Conservation (phyloP, 1,140 invertebrate genomes). For the Rhagoletis zephyria region DNA sequence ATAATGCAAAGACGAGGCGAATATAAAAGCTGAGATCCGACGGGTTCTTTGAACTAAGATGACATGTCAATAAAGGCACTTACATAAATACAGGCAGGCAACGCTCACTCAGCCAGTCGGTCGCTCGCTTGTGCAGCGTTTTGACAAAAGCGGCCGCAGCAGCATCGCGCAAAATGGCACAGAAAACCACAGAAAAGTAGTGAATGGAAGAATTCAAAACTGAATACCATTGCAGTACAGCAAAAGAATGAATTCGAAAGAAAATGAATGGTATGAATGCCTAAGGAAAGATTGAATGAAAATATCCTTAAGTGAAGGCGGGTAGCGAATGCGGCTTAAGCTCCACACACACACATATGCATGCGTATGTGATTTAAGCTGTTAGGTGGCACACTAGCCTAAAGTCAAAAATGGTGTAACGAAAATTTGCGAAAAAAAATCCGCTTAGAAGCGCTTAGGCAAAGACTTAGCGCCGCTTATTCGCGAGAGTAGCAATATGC, state of each 20-base stretch:
- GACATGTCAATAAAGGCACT: constrained; percentile 52
- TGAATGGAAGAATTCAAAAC: not conserved
- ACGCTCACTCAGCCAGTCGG: not conserved
- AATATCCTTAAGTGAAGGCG: not conserved
- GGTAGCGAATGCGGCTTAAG: not conserved
- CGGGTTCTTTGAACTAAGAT: constrained; percentile 53
- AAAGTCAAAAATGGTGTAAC: not conserved
- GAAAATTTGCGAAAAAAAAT: not conserved
- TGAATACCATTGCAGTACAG: not conserved
- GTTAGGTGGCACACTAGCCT: not conserved
- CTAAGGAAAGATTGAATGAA: not conserved
- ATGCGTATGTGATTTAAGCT: not conserved
- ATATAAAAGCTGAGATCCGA: constrained; percentile 3
- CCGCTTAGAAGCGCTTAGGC: not conserved
- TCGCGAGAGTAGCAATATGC: not conserved
- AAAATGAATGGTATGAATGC: not conserved
- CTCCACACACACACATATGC: not conserved
- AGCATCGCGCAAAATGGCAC: not conserved
- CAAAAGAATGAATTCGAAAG: not conserved
- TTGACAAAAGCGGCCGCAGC: not conserved
- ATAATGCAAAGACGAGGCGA: not conserved
- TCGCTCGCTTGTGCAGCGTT: not conserved
- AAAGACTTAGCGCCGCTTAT: constrained; percentile 2
- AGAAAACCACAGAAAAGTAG: constrained; percentile 6
- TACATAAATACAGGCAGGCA: not conserved